A percentile compares a stretch with the other conserved stretches of the same genome.
These are phyloP conservation scores for Phenganax marumi DNA, from an alignment of 92 coral and sea anemone genomes.

Conservation along the genomic window DNA sequence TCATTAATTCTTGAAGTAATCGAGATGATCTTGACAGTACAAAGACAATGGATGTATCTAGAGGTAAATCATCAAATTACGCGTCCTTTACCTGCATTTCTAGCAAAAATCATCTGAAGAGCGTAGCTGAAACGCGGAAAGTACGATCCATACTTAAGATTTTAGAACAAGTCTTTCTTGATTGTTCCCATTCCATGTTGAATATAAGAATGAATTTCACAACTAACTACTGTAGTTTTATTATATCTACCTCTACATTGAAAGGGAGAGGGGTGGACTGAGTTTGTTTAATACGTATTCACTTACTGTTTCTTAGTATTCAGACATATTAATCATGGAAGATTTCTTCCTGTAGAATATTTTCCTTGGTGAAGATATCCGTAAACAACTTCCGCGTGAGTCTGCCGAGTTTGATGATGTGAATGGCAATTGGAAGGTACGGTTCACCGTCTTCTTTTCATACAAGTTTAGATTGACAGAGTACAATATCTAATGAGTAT, in stretches of 20 bases:
- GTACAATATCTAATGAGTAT: not conserved
- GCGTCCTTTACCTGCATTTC: not conserved
- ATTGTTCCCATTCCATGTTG: no score
- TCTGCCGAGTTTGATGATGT: constrained; percentile 99
- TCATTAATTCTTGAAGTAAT: constrained; percentile 94
- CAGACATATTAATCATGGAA: no score
- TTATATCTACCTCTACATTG: no score
- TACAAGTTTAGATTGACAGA: not conserved
- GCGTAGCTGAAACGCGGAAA: no score
- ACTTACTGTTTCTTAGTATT: no score
- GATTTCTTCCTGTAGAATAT: constrained; percentile 67
- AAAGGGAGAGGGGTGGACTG: no score
- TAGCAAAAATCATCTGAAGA: no score
- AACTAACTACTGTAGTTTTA: no score
- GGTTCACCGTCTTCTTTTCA: not conserved
- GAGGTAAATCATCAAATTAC: constrained; percentile 63
- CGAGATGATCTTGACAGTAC: constrained; percentile 96
- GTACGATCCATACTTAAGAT: no score
- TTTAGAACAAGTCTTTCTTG: no score
- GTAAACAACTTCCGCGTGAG: constrained; percentile 95
- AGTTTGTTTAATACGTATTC: no score
- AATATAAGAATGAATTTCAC: no score
- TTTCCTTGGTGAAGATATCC: constrained; percentile 98
- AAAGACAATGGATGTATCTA: constrained; percentile 98
- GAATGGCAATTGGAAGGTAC: constrained; percentile 96